Conservation (phyloP, 1,140 invertebrate species). For the Anthonomus grandis region DNA sequence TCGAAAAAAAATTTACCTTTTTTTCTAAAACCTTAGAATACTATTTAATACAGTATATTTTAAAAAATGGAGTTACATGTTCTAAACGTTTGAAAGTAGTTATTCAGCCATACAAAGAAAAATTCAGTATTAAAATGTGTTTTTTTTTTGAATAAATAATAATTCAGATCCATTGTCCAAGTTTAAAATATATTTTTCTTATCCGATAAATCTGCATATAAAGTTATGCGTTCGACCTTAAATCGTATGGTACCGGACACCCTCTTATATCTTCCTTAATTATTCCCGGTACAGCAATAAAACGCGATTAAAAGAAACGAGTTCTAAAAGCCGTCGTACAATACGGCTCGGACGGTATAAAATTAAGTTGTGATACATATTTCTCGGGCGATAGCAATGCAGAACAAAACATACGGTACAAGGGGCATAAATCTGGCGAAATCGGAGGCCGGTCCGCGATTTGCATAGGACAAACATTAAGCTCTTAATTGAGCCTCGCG, state of each 20-base stretch:
- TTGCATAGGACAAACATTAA: slow-evolving; percentile 41
- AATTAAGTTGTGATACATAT: slow-evolving; percentile 36
- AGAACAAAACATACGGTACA: slow-evolving; percentile 30
- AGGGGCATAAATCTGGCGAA: slow-evolving; percentile 32
- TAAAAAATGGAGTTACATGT: too few species aligned
- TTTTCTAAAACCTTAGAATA: too few species aligned
- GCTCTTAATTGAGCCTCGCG: slow-evolving; percentile 38
- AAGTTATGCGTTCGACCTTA: background rate
- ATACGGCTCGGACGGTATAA: slow-evolving; percentile 25
- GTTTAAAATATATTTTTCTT: background rate
- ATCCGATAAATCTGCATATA: background rate
- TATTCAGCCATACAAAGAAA: too few species aligned
- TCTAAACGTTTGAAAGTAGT: too few species aligned
- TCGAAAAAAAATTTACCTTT: too few species aligned
- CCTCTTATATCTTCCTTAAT: background rate
- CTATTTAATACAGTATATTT: too few species aligned
- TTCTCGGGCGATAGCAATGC: slow-evolving; percentile 22
- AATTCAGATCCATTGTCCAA: too few species aligned
- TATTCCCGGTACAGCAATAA: slow-evolving; percentile 9
- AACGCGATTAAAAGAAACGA: slow-evolving; percentile 18
- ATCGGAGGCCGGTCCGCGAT: slow-evolving; percentile 29
- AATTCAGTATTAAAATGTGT: too few species aligned
- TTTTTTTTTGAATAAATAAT: too few species aligned
- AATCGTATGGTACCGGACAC: too few species aligned
- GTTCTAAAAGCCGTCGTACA: slow-evolving; percentile 16